phyloP scores from a whole-genome alignment of 2,888 invertebrate species.

The Ormyrus pomaceus region DNA sequence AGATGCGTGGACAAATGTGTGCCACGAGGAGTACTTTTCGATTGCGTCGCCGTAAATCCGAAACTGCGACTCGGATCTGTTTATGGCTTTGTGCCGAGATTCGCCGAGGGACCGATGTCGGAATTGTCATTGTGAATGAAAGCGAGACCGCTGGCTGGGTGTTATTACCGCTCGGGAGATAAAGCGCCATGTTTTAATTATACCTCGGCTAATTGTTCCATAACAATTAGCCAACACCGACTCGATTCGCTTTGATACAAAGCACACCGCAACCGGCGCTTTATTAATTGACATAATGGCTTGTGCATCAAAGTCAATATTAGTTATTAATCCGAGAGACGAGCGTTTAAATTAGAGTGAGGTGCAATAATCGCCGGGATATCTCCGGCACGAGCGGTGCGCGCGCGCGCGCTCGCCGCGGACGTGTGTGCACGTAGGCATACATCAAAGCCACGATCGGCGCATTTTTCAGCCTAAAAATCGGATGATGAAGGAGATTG shows the following conservation, averaged over 20 bases:
- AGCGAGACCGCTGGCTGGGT: too few species aligned
- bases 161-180: too few species aligned
- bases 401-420: slow-evolving; percentile 12
- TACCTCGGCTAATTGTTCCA: too few species aligned
- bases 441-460: slow-evolving; percentile 12
- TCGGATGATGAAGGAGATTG: slow-evolving; percentile 53
- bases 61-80: too few species aligned
- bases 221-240: too few species aligned
- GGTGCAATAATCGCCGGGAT: slow-evolving; percentile 16
- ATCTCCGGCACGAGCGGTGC: background rate
- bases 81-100: too few species aligned
- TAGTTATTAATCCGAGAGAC: slow-evolving; percentile 51
- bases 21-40: too few species aligned
- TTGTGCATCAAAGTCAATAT: slow-evolving; percentile 40
- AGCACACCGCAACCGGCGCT: background rate
- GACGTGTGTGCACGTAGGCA: slow-evolving; percentile 8
- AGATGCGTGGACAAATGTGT: background rate
- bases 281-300: slow-evolving; percentile 52
- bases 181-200: too few species aligned
- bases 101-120: too few species aligned
- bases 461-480: slow-evolving; percentile 52
- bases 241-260: too few species aligned
- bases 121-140: too few species aligned
- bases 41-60: too few species aligned
- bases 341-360: slow-evolving; percentile 51